Evolutionary conservation across 2,797 vertebrate genomes (phyloP).

Genomic region (Danio aesculapii): DNA sequence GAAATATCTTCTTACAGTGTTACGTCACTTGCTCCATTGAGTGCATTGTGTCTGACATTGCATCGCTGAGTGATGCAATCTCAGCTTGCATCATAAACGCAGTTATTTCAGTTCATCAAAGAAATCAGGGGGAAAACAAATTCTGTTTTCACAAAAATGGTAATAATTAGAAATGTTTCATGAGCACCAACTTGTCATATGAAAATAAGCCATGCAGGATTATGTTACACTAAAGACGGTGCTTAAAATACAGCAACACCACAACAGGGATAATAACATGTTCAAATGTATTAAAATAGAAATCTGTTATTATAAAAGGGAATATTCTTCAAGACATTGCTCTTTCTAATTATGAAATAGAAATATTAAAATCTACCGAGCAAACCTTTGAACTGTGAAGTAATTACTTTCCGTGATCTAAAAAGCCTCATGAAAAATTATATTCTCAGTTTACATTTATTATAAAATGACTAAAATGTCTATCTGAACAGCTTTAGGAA

Average conservation of each 20-base stretch:
- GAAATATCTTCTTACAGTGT: too few species aligned
- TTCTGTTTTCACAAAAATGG: not conserved
- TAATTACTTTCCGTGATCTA: not conserved
- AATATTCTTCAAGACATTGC: too few species aligned
- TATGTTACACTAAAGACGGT: not conserved
- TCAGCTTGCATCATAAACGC: too few species aligned
- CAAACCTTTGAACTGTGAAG: not conserved
- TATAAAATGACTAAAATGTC: not conserved
- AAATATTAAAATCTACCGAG: too few species aligned
- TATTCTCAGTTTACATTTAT: not conserved
- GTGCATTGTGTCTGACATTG: too few species aligned
- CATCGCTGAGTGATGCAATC: too few species aligned
- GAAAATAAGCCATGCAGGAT: not conserved
- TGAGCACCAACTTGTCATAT: not conserved
- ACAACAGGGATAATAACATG: not conserved
- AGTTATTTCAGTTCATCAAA: too few species aligned
- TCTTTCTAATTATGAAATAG: too few species aligned
- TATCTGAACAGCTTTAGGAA: constrained; percentile 5
- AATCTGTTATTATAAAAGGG: not conserved
- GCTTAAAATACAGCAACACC: not conserved
- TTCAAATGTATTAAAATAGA: not conserved
- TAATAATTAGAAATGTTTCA: not conserved
- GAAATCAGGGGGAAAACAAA: too few species aligned
- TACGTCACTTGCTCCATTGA: too few species aligned
- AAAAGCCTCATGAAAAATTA: not conserved